These are phyloP conservation scores for Trypoxylon attenuatum DNA, from an alignment of 2,888 invertebrate species.

Conservation along the genomic window DNA sequence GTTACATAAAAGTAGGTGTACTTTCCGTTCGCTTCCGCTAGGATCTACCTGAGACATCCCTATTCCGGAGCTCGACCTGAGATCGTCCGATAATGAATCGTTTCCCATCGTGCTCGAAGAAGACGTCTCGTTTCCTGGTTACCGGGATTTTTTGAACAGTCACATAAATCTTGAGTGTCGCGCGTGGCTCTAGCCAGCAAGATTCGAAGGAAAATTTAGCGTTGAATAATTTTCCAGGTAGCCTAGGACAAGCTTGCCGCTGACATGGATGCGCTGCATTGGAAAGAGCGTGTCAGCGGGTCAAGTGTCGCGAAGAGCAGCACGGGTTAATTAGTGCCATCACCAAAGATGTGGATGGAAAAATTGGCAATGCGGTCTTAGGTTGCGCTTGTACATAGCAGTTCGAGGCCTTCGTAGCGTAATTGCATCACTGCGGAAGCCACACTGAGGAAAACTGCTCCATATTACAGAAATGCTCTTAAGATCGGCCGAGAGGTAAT, in stretches of 20 bases:
- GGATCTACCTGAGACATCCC: slow-evolving; percentile 39
- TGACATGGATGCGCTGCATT: slow-evolving; percentile 12
- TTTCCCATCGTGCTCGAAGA: slow-evolving; percentile 28
- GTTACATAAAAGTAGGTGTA: slow-evolving; percentile 53
- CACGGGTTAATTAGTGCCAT: slow-evolving; percentile 46
- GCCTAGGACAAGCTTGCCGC: neutral
- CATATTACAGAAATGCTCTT: slow-evolving; percentile 9
- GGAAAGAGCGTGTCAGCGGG: slow-evolving; percentile 45
- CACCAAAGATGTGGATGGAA: slow-evolving; percentile 1
- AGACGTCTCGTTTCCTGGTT: slow-evolving; percentile 9
- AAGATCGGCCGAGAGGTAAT: slow-evolving; percentile 38
- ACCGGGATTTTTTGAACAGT: neutral
- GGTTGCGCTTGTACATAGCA: slow-evolving; percentile 12
- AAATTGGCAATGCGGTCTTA: slow-evolving; percentile 15
- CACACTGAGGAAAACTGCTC: slow-evolving; percentile 11
- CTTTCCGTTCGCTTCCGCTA: slow-evolving; percentile 42
- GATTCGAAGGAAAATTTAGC: neutral
- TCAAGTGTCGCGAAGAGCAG: slow-evolving; percentile 43
- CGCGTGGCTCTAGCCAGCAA: neutral
- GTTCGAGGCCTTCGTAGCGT: slow-evolving; percentile 35
- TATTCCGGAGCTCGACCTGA: slow-evolving; percentile 43
- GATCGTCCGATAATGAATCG: slow-evolving; percentile 47
- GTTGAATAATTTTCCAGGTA: neutral
- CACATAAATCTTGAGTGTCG: neutral
- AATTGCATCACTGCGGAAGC: slow-evolving; percentile 48